These are phyloP conservation scores for Drosophila sordidula DNA, from an alignment of 2,888 invertebrate species.

Conservation along the genomic window DNA sequence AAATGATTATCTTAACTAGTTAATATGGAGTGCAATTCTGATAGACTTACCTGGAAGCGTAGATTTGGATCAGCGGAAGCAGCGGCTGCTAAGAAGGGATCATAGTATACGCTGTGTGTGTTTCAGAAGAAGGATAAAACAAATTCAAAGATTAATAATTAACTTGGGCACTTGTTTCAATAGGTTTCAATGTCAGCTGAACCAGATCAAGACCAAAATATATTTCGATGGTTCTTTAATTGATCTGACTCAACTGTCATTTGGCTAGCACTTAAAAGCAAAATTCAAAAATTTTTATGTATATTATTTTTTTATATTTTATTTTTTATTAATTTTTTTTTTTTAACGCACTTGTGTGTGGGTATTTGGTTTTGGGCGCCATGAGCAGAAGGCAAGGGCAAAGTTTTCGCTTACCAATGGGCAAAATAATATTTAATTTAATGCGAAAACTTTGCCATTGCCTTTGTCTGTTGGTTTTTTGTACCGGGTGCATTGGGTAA, in stretches of 20 bases:
- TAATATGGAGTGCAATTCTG: not conserved
- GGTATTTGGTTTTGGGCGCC: constrained; percentile 38
- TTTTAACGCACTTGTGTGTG: constrained; percentile 77
- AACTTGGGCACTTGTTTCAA: not conserved
- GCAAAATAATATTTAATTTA: constrained; percentile 31
- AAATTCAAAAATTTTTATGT: constrained; percentile 79
- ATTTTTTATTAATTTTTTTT: constrained; percentile 43
- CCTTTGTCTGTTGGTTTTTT: constrained; percentile 29
- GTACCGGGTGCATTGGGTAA: constrained; percentile 68
- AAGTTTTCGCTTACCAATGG: constrained; percentile 46
- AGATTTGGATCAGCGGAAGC: constrained; percentile 93
- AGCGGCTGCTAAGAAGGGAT: constrained; percentile 96
- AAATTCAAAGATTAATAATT: constrained; percentile 55
- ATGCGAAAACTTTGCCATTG: constrained; percentile 46
- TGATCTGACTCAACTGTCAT: constrained; percentile 18
- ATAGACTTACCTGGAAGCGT: constrained; percentile 92
- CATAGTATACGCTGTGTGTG: constrained; percentile 93
- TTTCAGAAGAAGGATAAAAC: constrained; percentile 39
- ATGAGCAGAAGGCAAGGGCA: constrained; percentile 36
- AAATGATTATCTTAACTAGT: constrained; percentile 23
- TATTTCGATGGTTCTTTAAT: not conserved
- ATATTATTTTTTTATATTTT: constrained; percentile 37
- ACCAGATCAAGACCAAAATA: constrained; percentile 3
- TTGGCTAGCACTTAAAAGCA: constrained; percentile 82
- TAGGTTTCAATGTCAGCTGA: constrained; percentile 28